These are phyloP conservation scores for Strigamia maritima DNA, from an alignment of 2,888 invertebrate genomes.

Conservation along the genomic window DNA sequence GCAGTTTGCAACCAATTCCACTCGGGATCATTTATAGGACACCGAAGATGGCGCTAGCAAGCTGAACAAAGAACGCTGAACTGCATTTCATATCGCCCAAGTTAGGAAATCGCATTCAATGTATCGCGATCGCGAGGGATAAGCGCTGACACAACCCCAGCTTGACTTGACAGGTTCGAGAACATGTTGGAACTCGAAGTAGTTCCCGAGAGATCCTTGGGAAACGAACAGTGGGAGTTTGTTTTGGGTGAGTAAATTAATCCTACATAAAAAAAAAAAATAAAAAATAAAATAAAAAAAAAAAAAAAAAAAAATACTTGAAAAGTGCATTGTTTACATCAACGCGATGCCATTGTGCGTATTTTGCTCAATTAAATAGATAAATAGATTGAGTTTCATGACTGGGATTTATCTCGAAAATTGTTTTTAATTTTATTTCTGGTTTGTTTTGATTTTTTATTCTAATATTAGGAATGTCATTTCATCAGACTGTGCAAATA, in stretches of 20 bases:
- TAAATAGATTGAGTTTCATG: too few relatives aligned
- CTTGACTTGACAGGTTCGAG: not conserved
- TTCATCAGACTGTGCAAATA: constrained; percentile 94
- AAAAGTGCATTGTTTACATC: too few relatives aligned
- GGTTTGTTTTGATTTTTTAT: constrained; percentile 37
- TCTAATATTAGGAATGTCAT: constrained; percentile 83
- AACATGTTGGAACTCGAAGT: constrained; percentile 94
- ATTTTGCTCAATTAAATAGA: too few relatives aligned
- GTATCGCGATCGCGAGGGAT: too few relatives aligned
- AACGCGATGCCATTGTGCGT: too few relatives aligned
- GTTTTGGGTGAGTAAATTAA: constrained; percentile 71
- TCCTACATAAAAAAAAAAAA: not conserved
- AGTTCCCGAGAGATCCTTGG: constrained; percentile 89
- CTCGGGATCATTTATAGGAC: not conserved
- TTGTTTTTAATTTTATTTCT: too few relatives aligned
- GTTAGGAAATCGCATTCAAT: not conserved
- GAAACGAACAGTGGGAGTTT: constrained; percentile 98
- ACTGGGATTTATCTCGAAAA: too few relatives aligned
- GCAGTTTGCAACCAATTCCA: too few relatives aligned
- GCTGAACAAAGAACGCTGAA: constrained; percentile 16
- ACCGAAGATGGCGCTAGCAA: constrained; percentile 8
- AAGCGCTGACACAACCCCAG: not conserved
- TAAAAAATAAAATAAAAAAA: too few relatives aligned
- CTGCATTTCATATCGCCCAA: not conserved
- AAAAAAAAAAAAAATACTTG: too few relatives aligned